A percentile compares a stretch with the other conserved stretches of the same genome.
phyloP scores from a whole-genome alignment of 2,797 vertebrate species.

The Scomberomorus guttatus region DNA sequence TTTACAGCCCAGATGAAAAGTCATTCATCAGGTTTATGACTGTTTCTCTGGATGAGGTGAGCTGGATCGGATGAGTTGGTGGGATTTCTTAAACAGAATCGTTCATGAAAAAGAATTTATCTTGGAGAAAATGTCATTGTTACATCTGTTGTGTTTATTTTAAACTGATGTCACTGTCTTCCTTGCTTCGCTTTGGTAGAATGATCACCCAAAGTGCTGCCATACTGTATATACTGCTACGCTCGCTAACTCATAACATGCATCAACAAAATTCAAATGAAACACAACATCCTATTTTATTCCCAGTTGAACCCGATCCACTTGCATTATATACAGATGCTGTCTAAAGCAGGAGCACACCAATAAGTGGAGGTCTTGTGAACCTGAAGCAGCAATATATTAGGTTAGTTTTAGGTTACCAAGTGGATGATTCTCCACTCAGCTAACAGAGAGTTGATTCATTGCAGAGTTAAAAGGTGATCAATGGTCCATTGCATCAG shows the following conservation, averaged over 20 bases:
- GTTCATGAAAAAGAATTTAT: conserved; percentile 57
- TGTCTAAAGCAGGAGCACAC: conserved; percentile 36
- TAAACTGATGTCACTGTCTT: conserved; percentile 44
- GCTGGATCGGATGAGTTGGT: conserved; percentile 51
- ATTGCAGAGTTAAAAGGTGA: conserved; percentile 78
- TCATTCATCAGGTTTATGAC: conserved; percentile 73
- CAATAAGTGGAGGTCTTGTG: conserved; percentile 52
- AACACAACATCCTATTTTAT: conserved; percentile 52
- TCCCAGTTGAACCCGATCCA: conserved; percentile 46
- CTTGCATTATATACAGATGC: conserved; percentile 21
- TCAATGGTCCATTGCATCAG: conserved; percentile 85
- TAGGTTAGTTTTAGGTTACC: conserved; percentile 75
- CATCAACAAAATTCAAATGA: conserved; percentile 43
- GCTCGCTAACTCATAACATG: conserved; percentile 27
- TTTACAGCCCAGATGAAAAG: conserved; percentile 78
- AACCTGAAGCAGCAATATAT: conserved; percentile 63
- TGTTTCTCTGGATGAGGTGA: conserved; percentile 57
- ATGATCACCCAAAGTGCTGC: conserved; percentile 21
- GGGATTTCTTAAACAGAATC: conserved; percentile 69
- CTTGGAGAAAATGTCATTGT: conserved; percentile 53
- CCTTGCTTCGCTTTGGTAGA: conserved; percentile 5
- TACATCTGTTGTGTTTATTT: conserved; percentile 62
- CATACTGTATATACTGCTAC: not conserved
- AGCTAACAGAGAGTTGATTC: conserved; percentile 78
- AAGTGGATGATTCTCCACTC: conserved; percentile 69